These are phyloP conservation scores for Gorsachius magnificus DNA, from an alignment of 2,797 vertebrate species.

Conservation along the genomic window DNA sequence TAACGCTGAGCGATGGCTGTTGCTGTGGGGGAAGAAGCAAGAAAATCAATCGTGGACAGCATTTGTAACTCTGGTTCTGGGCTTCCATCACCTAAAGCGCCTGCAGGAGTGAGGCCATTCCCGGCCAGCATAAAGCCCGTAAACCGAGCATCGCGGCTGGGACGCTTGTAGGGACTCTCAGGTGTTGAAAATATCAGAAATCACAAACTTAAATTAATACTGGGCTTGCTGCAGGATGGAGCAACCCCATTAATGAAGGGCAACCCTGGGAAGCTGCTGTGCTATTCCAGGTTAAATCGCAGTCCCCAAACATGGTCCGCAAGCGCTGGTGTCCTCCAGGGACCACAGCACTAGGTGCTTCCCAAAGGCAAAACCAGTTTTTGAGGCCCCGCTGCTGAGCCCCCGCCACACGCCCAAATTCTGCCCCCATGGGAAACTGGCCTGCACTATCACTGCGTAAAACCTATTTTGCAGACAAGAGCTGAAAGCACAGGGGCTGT, in stretches of 20 bases:
- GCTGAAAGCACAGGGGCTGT: background rate
- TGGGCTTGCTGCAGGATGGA: background rate
- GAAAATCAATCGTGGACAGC: background rate
- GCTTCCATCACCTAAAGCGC: background rate
- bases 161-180: background rate
- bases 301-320: fast-evolving
- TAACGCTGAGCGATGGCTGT: background rate
- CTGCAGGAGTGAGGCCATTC: background rate
- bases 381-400: background rate
- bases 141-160: background rate
- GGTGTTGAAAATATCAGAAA: background rate
- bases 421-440: background rate
- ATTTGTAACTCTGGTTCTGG: background rate
- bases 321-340: background rate
- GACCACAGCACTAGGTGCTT: background rate
- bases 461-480: background rate
- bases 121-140: background rate
- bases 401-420: fast-evolving
- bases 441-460: fast-evolving
- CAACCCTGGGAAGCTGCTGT: background rate
- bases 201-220: background rate
- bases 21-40: background rate
- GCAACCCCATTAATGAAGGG: background rate
- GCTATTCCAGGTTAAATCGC: background rate
- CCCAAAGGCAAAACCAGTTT: background rate